Evolutionary conservation across 2,113 vertebrate species (phyloP).

Genomic region (Lamprologus tigripictilis): DNA sequence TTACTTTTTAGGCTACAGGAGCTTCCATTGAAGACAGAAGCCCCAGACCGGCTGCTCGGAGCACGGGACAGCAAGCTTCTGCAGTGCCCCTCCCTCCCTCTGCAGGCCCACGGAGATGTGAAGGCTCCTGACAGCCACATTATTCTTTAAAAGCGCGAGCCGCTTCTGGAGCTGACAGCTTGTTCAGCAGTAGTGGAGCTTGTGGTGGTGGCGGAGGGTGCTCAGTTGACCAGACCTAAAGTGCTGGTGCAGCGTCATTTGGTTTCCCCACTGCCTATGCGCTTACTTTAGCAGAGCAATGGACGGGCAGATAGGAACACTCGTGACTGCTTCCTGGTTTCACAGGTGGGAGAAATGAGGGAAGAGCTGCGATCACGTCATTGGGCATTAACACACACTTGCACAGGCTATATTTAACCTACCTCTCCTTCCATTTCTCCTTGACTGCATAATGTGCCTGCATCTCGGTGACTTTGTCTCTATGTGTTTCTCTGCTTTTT

Average conservation of each 20-base stretch:
- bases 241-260: constrained; percentile 59
- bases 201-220: constrained; percentile 11
- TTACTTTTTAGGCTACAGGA: constrained; percentile 2
- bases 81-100: constrained; percentile 34
- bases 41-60: constrained; percentile 1
- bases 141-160: constrained; percentile 67
- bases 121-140: constrained; percentile 66
- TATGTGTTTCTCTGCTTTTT: neutral
- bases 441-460: constrained; percentile 7
- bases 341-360: constrained; percentile 22
- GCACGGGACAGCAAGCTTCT: constrained; percentile 4
- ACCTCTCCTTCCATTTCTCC: constrained; percentile 17
- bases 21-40: constrained; percentile 10
- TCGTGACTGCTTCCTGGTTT: constrained; percentile 24
- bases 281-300: neutral
- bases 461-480: constrained; percentile 13
- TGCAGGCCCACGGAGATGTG: constrained; percentile 42
- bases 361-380: neutral
- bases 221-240: constrained; percentile 34
- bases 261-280: constrained; percentile 18
- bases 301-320: neutral
- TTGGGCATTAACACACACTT: neutral
- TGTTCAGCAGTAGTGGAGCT: constrained; percentile 61
- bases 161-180: constrained; percentile 63
- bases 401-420: constrained; percentile 42